A percentile compares a stretch with the other conserved stretches of the same genome.
Evolutionary conservation across 2,888 invertebrate genomes (phyloP).

Genomic region (Hydrotaea diabolus): DNA sequence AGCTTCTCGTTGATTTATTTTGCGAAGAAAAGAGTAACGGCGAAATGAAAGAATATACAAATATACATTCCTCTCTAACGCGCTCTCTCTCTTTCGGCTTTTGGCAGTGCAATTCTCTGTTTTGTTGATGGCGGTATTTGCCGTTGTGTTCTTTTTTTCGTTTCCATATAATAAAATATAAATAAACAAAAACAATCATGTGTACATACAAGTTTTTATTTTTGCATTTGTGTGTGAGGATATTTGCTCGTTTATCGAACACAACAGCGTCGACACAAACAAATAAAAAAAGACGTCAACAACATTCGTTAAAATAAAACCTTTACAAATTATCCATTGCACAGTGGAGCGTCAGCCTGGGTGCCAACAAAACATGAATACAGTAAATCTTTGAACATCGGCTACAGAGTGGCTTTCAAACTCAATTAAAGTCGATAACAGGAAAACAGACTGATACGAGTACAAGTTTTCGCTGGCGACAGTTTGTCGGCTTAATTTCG

Average conservation of each 20-base stretch:
- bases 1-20: slow-evolving; percentile 32
- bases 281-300: background rate
- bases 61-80: background rate
- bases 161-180: slow-evolving; percentile 14
- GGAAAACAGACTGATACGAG: no score
- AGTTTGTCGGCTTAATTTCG: no score
- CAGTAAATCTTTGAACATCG: background rate
- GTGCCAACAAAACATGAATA: background rate
- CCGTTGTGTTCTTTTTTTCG: background rate
- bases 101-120: background rate
- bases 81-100: background rate
- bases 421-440: no score
- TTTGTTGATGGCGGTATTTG: background rate
- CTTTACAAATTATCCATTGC: background rate
- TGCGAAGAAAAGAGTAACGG: background rate
- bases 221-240: background rate
- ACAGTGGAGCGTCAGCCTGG: background rate
- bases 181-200: slow-evolving; percentile 14
- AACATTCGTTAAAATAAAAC: slow-evolving; percentile 9
- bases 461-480: no score
- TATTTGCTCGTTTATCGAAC: background rate
- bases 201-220: background rate
- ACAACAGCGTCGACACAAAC: background rate
- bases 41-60: background rate
- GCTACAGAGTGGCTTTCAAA: no score